Conservation (phyloP, 2,888 invertebrate species). For the Apotomis turbidana region DNA sequence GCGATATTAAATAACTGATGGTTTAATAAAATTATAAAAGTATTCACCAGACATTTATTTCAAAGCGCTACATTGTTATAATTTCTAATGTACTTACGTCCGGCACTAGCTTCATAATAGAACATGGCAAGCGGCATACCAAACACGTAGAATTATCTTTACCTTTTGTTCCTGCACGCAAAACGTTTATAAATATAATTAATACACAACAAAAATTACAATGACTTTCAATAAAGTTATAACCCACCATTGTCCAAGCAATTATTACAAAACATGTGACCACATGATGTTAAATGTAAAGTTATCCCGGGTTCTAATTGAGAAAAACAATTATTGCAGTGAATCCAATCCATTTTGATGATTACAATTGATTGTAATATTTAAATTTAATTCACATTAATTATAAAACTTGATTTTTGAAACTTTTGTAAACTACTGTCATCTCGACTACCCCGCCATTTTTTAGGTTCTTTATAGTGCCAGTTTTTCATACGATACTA, state of each 20-base stretch:
- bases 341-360: slow-evolving; percentile 79
- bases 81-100: slow-evolving; percentile 63
- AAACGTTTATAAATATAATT: slow-evolving; percentile 29
- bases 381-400: not conserved
- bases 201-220: slow-evolving; percentile 19
- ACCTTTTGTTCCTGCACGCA: slow-evolving; percentile 62
- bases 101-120: slow-evolving; percentile 75
- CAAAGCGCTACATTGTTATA: too few relatives aligned
- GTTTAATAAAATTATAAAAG: too few relatives aligned
- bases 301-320: slow-evolving; percentile 75
- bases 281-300: slow-evolving; percentile 79
- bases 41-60: too few relatives aligned
- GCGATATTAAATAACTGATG: too few relatives aligned
- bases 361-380: slow-evolving; percentile 26
- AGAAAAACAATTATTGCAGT: slow-evolving; percentile 79
- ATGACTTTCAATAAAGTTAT: slow-evolving; percentile 13
- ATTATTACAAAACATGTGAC: slow-evolving; percentile 81
- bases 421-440: slow-evolving; percentile 4
- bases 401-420: slow-evolving; percentile 8
- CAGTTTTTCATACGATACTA: not conserved
- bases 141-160: slow-evolving; percentile 70
- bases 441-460: slow-evolving; percentile 31
- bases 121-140: slow-evolving; percentile 75
- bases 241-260: slow-evolving; percentile 71
- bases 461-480: slow-evolving; percentile 25